A percentile compares a stretch with the other conserved stretches of the same genome.
Evolutionary conservation across 2,888 invertebrate species (phyloP).

Genomic region (Apeira syringaria): DNA sequence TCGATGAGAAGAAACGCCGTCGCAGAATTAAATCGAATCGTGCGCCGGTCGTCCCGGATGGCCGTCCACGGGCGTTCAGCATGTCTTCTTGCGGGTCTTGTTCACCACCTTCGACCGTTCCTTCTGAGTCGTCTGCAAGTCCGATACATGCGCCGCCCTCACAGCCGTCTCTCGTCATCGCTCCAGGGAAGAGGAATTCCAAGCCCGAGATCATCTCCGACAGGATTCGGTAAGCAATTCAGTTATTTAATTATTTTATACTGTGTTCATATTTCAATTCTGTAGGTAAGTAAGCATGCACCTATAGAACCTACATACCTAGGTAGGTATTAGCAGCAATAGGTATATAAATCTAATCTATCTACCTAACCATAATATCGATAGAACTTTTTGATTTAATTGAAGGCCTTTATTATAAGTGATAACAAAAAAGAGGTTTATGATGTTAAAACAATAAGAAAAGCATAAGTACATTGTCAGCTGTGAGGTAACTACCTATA

Average conservation of each 20-base stretch:
- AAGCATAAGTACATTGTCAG: too few species aligned
- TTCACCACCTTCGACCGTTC: constrained; percentile 89
- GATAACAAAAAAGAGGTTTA: too few species aligned
- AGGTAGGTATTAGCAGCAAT: too few species aligned
- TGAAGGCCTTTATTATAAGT: too few species aligned
- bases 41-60: constrained; percentile 66
- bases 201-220: constrained; percentile 91
- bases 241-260: constrained; percentile 14
- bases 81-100: constrained; percentile 91
- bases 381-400: too few species aligned
- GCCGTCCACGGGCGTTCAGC: constrained; percentile 88
- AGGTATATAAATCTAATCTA: too few species aligned
- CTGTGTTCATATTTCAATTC: too few species aligned
- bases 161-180: constrained; percentile 60
- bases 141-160: constrained; percentile 84
- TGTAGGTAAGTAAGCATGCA: too few species aligned
- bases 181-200: constrained; percentile 87
- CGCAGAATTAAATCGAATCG: constrained; percentile 66
- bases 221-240: constrained; percentile 88
- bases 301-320: too few species aligned
- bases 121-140: constrained; percentile 89
- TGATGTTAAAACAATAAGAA: too few species aligned
- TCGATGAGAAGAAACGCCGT: constrained; percentile 76
- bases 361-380: too few species aligned
- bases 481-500: too few species aligned